Conservation (phyloP, 2,113 vertebrate genomes). For the Gymnobelideus leadbeateri region DNA sequence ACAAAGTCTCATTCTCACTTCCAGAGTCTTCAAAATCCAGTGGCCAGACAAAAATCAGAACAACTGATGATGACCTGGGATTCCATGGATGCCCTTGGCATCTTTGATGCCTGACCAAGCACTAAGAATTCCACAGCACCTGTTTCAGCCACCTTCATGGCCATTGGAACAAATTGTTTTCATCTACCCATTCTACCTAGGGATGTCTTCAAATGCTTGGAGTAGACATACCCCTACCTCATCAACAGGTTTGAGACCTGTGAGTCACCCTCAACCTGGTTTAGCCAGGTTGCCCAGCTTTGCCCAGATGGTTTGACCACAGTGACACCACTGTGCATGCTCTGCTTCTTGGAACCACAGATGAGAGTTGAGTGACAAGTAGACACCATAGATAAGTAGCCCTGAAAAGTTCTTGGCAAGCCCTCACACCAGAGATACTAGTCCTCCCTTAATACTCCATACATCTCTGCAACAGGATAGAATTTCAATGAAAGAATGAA, state of each 20-base stretch:
- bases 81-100: too few relatives aligned
- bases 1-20: background rate
- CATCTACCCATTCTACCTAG: background rate
- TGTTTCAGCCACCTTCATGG: background rate
- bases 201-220: background rate
- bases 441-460: too few relatives aligned
- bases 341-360: background rate
- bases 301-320: too few relatives aligned
- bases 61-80: too few relatives aligned
- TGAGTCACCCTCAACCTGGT: background rate
- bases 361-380: background rate
- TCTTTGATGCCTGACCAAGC: background rate
- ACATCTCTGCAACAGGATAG: background rate
- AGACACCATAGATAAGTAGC: background rate
- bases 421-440: too few relatives aligned
- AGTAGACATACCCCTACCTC: background rate
- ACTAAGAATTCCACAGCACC: background rate
- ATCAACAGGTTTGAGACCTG: background rate
- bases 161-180: too few relatives aligned
- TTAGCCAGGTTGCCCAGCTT: background rate
- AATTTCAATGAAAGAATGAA: background rate
- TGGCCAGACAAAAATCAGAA: background rate
- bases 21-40: background rate
- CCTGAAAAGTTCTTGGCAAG: too few relatives aligned
- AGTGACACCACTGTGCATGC: background rate